These are phyloP conservation scores for Euproctis similis DNA, from an alignment of 2,888 invertebrate species.

Conservation along the genomic window DNA sequence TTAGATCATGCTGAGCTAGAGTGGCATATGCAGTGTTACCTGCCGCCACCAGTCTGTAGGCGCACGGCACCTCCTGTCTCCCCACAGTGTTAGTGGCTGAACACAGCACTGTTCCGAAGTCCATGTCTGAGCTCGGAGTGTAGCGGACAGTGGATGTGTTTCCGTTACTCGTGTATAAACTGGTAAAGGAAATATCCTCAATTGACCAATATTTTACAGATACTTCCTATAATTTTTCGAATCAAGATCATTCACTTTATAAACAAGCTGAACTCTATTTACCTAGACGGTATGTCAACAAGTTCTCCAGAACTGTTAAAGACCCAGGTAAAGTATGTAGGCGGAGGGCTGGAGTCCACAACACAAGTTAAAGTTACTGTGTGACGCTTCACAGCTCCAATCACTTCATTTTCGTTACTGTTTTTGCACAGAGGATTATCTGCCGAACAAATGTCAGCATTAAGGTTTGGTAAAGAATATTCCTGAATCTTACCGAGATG, in stretches of 20 bases:
- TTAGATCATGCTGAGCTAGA: too few species aligned
- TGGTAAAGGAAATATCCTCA: constrained; percentile 13
- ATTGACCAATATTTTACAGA: too few species aligned
- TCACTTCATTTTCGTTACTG: constrained; percentile 81
- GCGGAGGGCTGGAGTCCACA: constrained; percentile 90
- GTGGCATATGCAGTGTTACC: constrained; percentile 66
- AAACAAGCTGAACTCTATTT: constrained; percentile 10
- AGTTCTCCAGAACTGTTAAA: constrained; percentile 93
- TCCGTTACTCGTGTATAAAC: constrained; percentile 74
- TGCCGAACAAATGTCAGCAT: too few species aligned
- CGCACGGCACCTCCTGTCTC: constrained; percentile 84
- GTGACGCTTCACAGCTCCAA: constrained; percentile 90
- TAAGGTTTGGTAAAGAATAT: too few species aligned
- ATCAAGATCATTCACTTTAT: background rate
- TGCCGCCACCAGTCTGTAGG: constrained; percentile 88
- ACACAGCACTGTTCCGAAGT: constrained; percentile 90
- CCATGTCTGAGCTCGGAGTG: constrained; percentile 87
- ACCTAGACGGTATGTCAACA: constrained; percentile 81
- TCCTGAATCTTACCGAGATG: background rate
- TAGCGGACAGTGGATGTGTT: constrained; percentile 84
- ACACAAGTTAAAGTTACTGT: constrained; percentile 85
- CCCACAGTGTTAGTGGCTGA: constrained; percentile 89
- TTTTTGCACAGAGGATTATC: constrained; percentile 84
- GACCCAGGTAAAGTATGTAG: constrained; percentile 89
- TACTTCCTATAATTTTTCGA: background rate